Evolutionary conservation across 2,797 vertebrate species (phyloP).

Genomic region (Benthosema pterotum): DNA sequence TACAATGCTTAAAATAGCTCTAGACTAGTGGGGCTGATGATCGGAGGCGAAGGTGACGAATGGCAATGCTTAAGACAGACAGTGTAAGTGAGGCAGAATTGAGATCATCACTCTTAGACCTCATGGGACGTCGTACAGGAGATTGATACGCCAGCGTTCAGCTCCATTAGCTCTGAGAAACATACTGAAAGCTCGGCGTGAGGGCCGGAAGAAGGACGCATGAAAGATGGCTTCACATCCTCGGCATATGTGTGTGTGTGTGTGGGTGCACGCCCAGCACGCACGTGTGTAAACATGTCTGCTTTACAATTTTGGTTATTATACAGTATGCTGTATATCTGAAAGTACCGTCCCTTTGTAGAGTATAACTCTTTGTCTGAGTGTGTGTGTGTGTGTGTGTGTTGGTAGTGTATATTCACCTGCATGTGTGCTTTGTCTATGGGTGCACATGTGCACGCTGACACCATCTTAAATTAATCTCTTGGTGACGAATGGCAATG

Average conservation of each 20-base stretch:
- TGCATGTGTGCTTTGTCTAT: background rate
- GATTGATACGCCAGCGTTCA: background rate
- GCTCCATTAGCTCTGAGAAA: constrained; percentile 3
- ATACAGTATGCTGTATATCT: too few relatives aligned
- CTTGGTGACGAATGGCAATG: constrained; percentile 35
- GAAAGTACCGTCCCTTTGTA: too few relatives aligned
- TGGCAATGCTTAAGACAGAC: background rate
- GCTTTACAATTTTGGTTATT: too few relatives aligned
- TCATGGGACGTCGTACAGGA: background rate
- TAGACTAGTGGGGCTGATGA: too few relatives aligned
- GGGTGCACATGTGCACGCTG: constrained; percentile 32
- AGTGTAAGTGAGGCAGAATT: background rate
- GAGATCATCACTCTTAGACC: background rate
- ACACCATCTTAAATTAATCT: constrained; percentile 32
- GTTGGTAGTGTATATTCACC: constrained; percentile 1
- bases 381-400: constrained; percentile 31
- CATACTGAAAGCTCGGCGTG: background rate
- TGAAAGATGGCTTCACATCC: background rate
- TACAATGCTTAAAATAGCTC: too few relatives aligned
- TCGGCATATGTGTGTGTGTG: constrained; percentile 25
- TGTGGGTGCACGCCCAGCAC: constrained; percentile 30
- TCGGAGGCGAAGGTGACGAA: too few relatives aligned
- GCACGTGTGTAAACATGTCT: constrained; percentile 23
- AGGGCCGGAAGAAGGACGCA: background rate
- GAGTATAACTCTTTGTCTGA: too few relatives aligned